Evolutionary conservation across 2,888 invertebrate genomes (phyloP).

Genomic region (Mythimna impura): DNA sequence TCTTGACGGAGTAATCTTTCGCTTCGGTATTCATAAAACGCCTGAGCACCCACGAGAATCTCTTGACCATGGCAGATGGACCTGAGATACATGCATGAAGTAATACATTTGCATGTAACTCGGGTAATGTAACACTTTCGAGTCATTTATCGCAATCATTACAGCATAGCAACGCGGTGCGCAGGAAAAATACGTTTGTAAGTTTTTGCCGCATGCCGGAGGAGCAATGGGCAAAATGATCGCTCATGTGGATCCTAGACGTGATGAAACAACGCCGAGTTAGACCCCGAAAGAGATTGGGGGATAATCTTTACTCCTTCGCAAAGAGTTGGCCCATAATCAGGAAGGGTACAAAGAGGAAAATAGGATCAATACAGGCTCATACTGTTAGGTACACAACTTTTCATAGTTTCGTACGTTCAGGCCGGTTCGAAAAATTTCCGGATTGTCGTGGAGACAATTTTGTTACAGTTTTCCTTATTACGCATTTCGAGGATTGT

Average conservation of each 20-base stretch:
- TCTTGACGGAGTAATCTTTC: not conserved
- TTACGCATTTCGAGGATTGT: not conserved
- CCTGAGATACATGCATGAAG: slow-evolving; percentile 52
- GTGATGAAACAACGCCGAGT: not conserved
- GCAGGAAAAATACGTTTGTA: not conserved
- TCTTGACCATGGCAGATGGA: slow-evolving; percentile 38
- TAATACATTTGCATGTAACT: slow-evolving; percentile 41
- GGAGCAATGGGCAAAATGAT: not conserved
- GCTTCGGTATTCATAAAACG: slow-evolving; percentile 25
- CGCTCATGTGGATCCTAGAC: not conserved
- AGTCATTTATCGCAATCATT: slow-evolving; percentile 32
- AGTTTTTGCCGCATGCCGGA: not conserved
- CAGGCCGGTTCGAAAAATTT: not conserved
- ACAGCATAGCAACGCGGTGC: slow-evolving; percentile 23
- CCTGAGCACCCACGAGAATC: slow-evolving; percentile 9
- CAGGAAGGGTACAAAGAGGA: not conserved
- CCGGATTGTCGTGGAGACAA: not conserved
- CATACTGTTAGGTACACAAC: too few relatives aligned
- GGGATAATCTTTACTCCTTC: too few relatives aligned
- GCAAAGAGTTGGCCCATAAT: not conserved
- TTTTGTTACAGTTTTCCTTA: slow-evolving; percentile 1
- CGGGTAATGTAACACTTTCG: slow-evolving; percentile 53
- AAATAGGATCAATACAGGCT: not conserved
- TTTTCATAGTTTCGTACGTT: not conserved
- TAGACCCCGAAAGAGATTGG: not conserved